Base-by-base conservation (phyloP, 2,113 vertebrate species). In the Pedionomus torquatus region DNA sequence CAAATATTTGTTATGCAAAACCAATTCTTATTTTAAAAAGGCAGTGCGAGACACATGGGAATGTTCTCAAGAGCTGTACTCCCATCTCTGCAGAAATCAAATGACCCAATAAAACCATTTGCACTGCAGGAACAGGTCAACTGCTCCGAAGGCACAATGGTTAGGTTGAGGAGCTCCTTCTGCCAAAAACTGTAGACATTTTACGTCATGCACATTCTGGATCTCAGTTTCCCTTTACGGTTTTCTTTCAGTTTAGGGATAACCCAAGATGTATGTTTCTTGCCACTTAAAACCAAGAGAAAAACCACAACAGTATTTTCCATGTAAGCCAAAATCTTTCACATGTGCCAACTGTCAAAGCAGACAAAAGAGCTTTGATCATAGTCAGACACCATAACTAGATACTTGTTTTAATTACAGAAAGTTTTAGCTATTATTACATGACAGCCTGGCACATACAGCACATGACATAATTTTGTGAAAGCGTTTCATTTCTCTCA, bases 281-380 rank as follows among this genome's bases (percentile, higher is more conserved):
- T 94, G 94, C 97, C 96, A 91, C 91, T 92, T 89, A 61, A 97
- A 97, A 96, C 92, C 85, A 61, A 91, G 77, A 91, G 77, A 91
- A 93, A 97, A 97, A 92, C 96, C 94, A 94, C 97, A 97, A 94
- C 92, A 95, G 91, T 94, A 37, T 92, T 96, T 95, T 93, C 92
- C 83, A 49, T 87, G 90, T 93, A 93, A 94, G 87, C 96, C 94
- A 96, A 94, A 96, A 96, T 89, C 94, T 96, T 94, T 93, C 91
- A 93, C 92, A 85, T 96, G 92, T 96, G 91, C 97, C 96, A 96
- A 91, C 74, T 94, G 93, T 94, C 93, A 95, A 57, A 79, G 93
- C 84, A 95, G 97, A 97, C 97, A 97, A 96, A 97, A 95, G 97
- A 72, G 93, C 96, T 97, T 97, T 97, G 97, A 97, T 97, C 97